Evolutionary conservation across 1,140 invertebrate genomes (phyloP).

Genomic region (Pseudomyrmex gracilis): DNA sequence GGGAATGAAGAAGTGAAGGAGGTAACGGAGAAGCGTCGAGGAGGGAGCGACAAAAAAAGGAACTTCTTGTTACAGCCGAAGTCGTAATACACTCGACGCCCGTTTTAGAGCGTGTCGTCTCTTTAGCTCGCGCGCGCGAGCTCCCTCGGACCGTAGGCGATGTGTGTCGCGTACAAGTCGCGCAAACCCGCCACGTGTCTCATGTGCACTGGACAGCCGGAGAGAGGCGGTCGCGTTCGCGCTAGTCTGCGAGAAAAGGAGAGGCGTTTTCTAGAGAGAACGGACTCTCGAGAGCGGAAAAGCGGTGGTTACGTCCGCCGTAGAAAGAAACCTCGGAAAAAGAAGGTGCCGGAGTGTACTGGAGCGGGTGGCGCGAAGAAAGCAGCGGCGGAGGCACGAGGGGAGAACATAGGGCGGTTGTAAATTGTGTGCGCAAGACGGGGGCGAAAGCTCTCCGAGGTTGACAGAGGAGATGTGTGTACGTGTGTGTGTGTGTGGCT

Average conservation of each 20-base stretch:
- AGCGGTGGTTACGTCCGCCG: conserved; percentile 42
- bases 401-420: conserved; percentile 42
- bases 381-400: conserved; percentile 33
- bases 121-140: background rate
- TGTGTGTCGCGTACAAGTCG: background rate
- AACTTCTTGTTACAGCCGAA: conserved; percentile 61
- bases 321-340: conserved; percentile 30
- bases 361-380: conserved; percentile 30
- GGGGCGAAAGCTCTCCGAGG: conserved; percentile 48
- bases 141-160: conserved; percentile 33
- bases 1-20: background rate
- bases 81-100: conserved; percentile 66
- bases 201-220: background rate
- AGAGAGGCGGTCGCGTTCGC: background rate
- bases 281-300: conserved; percentile 31
- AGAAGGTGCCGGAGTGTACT: conserved; percentile 26
- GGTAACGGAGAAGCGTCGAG: background rate
- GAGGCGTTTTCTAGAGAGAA: conserved; percentile 40
- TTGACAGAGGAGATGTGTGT: conserved; percentile 50
- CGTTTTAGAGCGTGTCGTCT: conserved; percentile 50
- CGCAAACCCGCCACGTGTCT: background rate
- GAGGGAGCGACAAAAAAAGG: background rate
- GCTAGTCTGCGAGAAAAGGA: conserved; percentile 16
- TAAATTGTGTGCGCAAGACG: conserved; percentile 67
- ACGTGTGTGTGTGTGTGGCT: no score